Percentiles rank a stretch among this genome's conserved stretches.
phyloP scores from a whole-genome alignment of 2,888 invertebrate genomes.

The Trichopria drosophilae region DNA sequence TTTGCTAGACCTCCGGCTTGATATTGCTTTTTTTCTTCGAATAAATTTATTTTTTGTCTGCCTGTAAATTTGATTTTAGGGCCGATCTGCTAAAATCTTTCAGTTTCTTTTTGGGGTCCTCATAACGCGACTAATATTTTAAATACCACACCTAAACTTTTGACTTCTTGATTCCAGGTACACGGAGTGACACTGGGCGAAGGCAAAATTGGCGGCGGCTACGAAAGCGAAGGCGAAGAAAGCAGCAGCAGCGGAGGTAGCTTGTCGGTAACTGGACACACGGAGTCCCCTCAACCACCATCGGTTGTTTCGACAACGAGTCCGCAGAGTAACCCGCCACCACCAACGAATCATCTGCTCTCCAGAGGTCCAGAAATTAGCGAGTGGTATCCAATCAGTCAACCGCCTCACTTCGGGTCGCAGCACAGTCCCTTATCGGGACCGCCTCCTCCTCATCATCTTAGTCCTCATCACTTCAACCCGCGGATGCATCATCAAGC shows the following conservation, averaged over 20 bases:
- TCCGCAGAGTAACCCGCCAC: conserved; percentile 33
- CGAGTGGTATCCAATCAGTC: conserved; percentile 84
- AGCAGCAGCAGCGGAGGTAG: conserved; percentile 77
- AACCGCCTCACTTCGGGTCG: conserved; percentile 63
- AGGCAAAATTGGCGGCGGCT: conserved; percentile 65
- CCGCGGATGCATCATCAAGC: conserved; percentile 66
- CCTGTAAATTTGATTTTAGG: conserved; percentile 24
- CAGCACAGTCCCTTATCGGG: conserved; percentile 67
- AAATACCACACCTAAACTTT: neutral
- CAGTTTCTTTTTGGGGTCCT: conserved; percentile 14
- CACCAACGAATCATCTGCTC: conserved; percentile 13
- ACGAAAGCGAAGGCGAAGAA: conserved; percentile 89
- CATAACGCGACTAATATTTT: neutral
- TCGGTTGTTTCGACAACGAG: conserved; percentile 44
- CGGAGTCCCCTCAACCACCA: conserved; percentile 61
- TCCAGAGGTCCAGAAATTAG: conserved; percentile 44
- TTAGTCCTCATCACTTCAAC: conserved; percentile 66
- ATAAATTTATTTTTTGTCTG: conserved; percentile 1
- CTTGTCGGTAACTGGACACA: conserved; percentile 67
- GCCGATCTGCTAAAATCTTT: no score
- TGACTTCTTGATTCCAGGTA: conserved; percentile 65
- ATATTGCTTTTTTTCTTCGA: neutral
- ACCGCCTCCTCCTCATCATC: conserved; percentile 70
- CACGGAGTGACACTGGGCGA: conserved; percentile 66
- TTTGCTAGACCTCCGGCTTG: no score